These are phyloP conservation scores for Bombus sylvicola DNA, from an alignment of 1,140 invertebrate genomes.

Conservation along the genomic window DNA sequence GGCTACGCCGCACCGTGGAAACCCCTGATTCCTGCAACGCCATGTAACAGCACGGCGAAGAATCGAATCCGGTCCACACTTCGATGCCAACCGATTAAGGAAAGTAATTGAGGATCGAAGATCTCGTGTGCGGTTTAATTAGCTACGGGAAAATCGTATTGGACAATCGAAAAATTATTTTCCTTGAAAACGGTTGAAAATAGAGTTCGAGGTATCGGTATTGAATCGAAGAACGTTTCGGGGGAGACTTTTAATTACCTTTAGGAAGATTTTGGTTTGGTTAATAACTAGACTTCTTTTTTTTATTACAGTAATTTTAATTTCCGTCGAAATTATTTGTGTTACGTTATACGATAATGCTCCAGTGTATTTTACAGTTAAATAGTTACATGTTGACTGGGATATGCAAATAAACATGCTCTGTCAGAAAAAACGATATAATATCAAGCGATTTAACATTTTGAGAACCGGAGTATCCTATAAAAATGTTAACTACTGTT, in stretches of 20 bases:
- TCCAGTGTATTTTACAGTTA: no score
- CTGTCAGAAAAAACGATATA: no score
- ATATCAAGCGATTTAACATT: no score
- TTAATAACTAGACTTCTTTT: neutral
- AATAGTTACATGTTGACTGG: no score
- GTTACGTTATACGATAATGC: no score
- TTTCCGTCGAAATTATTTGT: neutral
- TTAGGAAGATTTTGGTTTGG: neutral
- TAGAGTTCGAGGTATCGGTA: neutral
- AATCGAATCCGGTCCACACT: neutral
- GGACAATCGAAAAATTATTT: neutral
- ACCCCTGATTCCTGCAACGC: neutral
- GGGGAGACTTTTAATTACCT: neutral
- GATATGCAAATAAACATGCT: no score
- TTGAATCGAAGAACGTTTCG: neutral
- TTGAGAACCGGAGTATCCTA: no score
- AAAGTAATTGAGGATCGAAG: slow-evolving; percentile 22
- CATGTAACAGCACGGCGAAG: neutral
- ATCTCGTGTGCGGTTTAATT: slow-evolving; percentile 19
- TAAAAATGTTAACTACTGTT: no score
- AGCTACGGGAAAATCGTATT: neutral
- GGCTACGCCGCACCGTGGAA: neutral
- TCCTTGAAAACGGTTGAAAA: neutral
- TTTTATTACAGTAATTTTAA: neutral
- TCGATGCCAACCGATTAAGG: slow-evolving; percentile 8